Percentiles rank a stretch among this genome's conserved stretches.
These are phyloP conservation scores for Tetrao urogallus DNA, from an alignment of 2,113 vertebrate genomes.

Conservation along the genomic window DNA sequence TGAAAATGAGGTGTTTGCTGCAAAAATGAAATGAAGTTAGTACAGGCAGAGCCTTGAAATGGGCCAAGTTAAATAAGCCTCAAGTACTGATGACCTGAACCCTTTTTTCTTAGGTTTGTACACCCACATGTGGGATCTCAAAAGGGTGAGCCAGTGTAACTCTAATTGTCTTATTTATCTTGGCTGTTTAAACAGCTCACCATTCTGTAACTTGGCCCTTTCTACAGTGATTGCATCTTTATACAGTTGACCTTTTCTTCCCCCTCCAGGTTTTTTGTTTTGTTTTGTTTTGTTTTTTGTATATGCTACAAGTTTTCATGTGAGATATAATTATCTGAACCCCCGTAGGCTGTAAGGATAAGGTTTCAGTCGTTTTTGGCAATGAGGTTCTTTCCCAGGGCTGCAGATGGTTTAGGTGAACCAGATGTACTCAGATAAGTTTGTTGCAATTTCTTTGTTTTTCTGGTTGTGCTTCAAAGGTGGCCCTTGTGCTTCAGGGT, in stretches of 20 bases:
- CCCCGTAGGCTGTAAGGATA: slow-evolving; percentile 69
- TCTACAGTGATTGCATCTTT: slow-evolving; percentile 61
- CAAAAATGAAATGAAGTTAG: slow-evolving; percentile 44
- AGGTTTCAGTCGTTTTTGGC: slow-evolving; percentile 70
- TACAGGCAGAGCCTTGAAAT: slow-evolving; percentile 37
- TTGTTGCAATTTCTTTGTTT: slow-evolving; percentile 43
- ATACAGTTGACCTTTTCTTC: slow-evolving; percentile 70
- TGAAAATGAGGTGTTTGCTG: slow-evolving; percentile 47
- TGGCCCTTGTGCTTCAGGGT: background rate
- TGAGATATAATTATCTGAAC: slow-evolving; percentile 72
- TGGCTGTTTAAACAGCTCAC: slow-evolving; percentile 59
- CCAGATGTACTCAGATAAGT: slow-evolving; percentile 68
- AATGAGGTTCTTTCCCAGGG: slow-evolving; percentile 64
- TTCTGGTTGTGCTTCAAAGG: slow-evolving; percentile 63
- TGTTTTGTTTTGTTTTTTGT: slow-evolving; percentile 28
- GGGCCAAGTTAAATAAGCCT: slow-evolving; percentile 68
- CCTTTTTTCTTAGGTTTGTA: slow-evolving; percentile 20
- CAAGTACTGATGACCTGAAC: slow-evolving; percentile 41
- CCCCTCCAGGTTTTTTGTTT: slow-evolving; percentile 47
- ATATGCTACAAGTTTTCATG: slow-evolving; percentile 72
- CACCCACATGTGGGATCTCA: slow-evolving; percentile 45
- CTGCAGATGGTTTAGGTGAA: slow-evolving; percentile 68
- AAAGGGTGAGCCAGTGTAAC: slow-evolving; percentile 65
- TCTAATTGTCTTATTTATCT: slow-evolving; percentile 67
- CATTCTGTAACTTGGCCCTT: slow-evolving; percentile 63